These are phyloP conservation scores for Zosterops borbonicus DNA, from an alignment of 2,113 vertebrate genomes.

Conservation along the genomic window DNA sequence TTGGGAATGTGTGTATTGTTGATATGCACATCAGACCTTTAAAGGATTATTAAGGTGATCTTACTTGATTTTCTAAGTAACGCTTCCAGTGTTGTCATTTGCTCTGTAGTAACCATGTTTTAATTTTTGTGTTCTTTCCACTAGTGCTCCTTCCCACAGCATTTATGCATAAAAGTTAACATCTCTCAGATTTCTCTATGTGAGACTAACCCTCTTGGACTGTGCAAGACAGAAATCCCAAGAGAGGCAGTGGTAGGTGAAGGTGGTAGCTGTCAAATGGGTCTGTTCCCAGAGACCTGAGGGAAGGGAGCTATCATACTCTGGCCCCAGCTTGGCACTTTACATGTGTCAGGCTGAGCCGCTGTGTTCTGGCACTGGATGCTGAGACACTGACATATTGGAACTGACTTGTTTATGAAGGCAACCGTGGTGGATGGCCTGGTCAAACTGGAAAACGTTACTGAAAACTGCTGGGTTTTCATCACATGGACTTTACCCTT, in stretches of 20 bases:
- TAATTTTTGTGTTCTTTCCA: neutral
- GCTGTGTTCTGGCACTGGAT: neutral
- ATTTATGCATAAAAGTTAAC: neutral
- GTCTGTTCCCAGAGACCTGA: neutral
- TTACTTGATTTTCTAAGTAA: neutral
- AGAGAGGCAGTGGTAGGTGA: neutral
- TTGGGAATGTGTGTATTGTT: neutral
- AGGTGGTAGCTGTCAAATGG: neutral
- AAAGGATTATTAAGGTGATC: neutral
- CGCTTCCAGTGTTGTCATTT: neutral
- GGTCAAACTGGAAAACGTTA: neutral
- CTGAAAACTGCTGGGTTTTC: neutral
- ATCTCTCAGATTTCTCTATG: neutral
- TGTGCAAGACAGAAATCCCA: rapidly evolving
- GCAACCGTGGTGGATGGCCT: neutral
- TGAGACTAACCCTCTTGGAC: neutral
- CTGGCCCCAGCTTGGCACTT: neutral
- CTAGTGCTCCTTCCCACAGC: neutral
- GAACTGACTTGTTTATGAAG: neutral
- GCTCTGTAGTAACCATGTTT: neutral
- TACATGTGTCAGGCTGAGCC: neutral
- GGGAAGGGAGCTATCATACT: neutral
- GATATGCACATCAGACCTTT: neutral
- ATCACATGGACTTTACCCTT: neutral
- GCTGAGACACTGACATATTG: neutral